Evolutionary conservation across 2,113 vertebrate species (phyloP), one percentile per base, ranked within the genome.

Genomic region (Eidolon helvum): DNA sequence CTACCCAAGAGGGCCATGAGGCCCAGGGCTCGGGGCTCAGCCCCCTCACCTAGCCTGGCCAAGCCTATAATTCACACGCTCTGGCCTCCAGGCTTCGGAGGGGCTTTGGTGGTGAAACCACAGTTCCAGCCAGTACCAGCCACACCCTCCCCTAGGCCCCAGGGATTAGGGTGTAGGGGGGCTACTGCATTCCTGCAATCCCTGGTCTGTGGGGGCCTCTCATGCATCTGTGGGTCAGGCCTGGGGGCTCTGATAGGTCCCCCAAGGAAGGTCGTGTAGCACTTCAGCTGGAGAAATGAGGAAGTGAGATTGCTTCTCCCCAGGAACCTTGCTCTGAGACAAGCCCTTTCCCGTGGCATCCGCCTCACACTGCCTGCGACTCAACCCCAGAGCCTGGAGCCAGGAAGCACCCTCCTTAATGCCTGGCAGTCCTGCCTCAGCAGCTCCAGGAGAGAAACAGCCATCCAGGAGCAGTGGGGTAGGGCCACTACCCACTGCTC

Each of bases 61-160:
- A 91, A 91, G 77, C 30, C 91, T 87, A 95, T 98, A 95, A 98
- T 59, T 98, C 84, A 97, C 7, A 53, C 11, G 12, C 65, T 40
- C 85, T 38, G 71, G 87, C 80, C 71, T 98, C 74, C 92, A 50
- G n/a, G 66, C 83, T 80, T 93, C 74, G 10, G 83, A 87, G 87
- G 80, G 93, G 45, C 83, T 91, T 48, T 38, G 43, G 74, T 88
- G 24, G 78, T 71, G 61, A 91, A 63, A 71, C 65, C 6, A 1
- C 68, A 16, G 95, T 87, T 71, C 96, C 33, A 94, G 71, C 75
- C 43, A 0, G 96, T 97, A 97, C 97, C 97, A 96, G 97, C 71
- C 96, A 2, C 78, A 3, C 55, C 89, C 80, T 69, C 85, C 83
- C 30, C 74, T 91, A 48, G 57, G 63, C 78, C 85, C 95, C 89